Conservation (phyloP, 2,113 vertebrate genomes). For the Cinclus cinclus region DNA sequence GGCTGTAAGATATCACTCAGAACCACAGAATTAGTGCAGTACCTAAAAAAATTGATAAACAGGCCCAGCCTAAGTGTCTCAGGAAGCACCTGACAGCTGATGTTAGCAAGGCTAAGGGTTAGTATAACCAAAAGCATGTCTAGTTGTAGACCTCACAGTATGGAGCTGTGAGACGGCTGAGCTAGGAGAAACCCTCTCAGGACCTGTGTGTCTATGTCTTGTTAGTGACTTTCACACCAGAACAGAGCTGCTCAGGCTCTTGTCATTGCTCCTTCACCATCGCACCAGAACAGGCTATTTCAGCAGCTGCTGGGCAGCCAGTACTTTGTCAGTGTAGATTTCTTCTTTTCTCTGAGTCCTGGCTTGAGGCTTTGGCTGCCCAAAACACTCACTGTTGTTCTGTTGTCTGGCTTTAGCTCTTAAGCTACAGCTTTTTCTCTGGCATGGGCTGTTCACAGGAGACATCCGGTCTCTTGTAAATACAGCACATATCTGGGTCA, state of each 20-base stretch:
- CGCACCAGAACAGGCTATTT: fast-evolving
- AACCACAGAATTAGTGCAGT: background rate
- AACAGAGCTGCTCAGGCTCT: background rate
- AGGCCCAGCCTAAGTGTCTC: background rate
- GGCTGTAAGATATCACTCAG: background rate
- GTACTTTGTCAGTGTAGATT: background rate
- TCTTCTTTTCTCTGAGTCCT: background rate
- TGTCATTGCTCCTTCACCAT: background rate
- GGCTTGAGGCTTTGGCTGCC: background rate
- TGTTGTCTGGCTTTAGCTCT: background rate
- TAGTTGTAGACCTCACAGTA: background rate
- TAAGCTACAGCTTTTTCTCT: background rate
- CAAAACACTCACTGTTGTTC: background rate
- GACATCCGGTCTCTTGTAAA: background rate
- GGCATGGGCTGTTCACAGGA: background rate
- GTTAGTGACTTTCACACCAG: background rate
- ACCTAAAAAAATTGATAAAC: background rate
- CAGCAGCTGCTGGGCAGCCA: background rate
- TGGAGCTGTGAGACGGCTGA: background rate
- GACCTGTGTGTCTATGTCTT: fast-evolving
- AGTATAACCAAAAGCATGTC: fast-evolving
- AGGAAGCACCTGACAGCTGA: background rate
- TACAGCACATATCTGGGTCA: background rate
- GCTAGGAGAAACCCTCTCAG: background rate
- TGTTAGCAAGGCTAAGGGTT: background rate